These are phyloP conservation scores for Sarotherodon lohbergeri DNA, from an alignment of 2,113 vertebrate genomes.

Conservation along the genomic window DNA sequence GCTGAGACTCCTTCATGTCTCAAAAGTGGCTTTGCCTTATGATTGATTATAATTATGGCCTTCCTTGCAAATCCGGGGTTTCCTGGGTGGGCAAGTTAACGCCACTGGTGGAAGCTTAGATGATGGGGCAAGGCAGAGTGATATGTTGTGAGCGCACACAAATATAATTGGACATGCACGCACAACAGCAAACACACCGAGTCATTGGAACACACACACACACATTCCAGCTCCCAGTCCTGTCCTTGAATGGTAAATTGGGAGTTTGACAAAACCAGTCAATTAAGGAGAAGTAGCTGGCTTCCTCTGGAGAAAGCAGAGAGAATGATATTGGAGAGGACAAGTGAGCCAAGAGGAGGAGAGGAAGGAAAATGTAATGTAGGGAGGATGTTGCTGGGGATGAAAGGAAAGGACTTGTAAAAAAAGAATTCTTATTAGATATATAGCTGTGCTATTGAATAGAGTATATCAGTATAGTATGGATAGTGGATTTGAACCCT, in stretches of 20 bases:
- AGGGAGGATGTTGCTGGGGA: background rate
- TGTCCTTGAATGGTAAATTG: constrained; percentile 6
- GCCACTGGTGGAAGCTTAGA: constrained; percentile 4
- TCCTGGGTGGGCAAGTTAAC: constrained; percentile 27
- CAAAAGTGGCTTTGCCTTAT: constrained; percentile 32
- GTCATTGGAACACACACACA: background rate
- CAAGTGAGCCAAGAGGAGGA: background rate
- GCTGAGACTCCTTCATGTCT: constrained; percentile 14
- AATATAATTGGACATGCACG: background rate
- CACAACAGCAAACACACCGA: background rate
- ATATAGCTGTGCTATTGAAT: background rate
- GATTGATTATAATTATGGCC: constrained; percentile 49
- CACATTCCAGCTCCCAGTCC: background rate
- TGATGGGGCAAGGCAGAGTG: background rate
- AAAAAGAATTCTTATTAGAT: background rate
- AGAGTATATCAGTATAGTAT: background rate
- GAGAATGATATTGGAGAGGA: constrained; percentile 2
- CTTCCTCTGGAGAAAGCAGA: constrained; percentile 3
- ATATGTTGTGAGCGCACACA: background rate
- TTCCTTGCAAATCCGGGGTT: constrained; percentile 34
- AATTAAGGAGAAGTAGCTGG: constrained; percentile 35
- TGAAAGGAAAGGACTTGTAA: background rate
- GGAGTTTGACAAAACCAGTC: constrained; percentile 43
- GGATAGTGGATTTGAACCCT: background rate
- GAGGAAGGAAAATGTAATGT: background rate